Evolutionary conservation across 2,888 invertebrate species (phyloP).

Genomic region (Tanypteryx hageni): DNA sequence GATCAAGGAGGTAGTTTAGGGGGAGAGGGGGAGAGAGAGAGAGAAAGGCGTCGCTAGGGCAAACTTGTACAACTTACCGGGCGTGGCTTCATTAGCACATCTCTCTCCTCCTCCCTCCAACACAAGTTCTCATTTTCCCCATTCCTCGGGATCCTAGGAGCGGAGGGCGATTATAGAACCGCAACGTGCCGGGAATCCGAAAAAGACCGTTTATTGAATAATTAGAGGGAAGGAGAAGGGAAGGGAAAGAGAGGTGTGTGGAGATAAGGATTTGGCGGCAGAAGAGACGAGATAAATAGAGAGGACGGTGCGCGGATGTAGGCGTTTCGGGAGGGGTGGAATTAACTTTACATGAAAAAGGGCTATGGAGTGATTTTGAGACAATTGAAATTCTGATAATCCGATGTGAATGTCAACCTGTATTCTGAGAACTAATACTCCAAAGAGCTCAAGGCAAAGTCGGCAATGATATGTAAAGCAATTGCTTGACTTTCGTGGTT

Average conservation of each 20-base stretch:
- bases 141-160: background rate
- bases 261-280: background rate
- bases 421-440: no score
- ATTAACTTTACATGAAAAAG: no score
- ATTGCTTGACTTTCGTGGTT: no score
- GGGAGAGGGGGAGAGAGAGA: background rate
- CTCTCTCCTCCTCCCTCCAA: background rate
- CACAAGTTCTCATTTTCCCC: background rate
- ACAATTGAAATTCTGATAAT: no score
- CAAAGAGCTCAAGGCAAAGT: no score
- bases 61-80: slow-evolving; percentile 30
- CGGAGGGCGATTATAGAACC: background rate
- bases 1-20: background rate
- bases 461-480: no score
- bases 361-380: no score
- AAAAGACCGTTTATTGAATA: slow-evolving; percentile 46
- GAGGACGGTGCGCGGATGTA: background rate
- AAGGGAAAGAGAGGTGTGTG: background rate
- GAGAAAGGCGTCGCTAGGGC: background rate
- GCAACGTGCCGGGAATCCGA: slow-evolving; percentile 3
- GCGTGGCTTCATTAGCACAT: slow-evolving; percentile 49
- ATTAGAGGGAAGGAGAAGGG: background rate
- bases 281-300: background rate
- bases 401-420: no score
- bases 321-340: no score